These are phyloP conservation scores for Poeciliopsis prolifica DNA, from an alignment of 2,113 vertebrate species.

Conservation along the genomic window DNA sequence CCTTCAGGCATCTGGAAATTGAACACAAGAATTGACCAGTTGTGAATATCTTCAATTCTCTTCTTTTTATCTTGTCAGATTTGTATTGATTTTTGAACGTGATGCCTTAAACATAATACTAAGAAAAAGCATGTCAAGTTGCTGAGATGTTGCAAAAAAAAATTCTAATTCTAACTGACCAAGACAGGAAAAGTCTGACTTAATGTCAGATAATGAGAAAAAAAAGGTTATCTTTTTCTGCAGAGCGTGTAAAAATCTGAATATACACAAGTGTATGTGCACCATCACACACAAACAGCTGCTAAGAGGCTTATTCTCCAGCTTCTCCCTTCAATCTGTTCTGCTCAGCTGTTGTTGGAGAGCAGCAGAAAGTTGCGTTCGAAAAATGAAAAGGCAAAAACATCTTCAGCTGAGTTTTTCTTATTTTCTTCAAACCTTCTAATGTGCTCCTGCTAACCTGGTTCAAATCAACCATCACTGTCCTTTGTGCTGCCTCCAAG, in stretches of 20 bases:
- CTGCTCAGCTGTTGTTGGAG: constrained; percentile 40
- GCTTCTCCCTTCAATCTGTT: constrained; percentile 58
- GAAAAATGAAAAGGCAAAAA: constrained; percentile 18
- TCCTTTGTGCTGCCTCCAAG: constrained; percentile 26
- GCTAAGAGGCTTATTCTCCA: constrained; percentile 61
- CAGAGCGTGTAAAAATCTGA: constrained; percentile 44
- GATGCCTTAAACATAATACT: too few species aligned
- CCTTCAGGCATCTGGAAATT: too few species aligned
- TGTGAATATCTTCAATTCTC: too few species aligned
- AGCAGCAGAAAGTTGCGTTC: constrained; percentile 5
- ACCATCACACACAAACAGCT: constrained; percentile 45
- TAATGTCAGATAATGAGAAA: background rate
- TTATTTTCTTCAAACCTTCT: constrained; percentile 8
- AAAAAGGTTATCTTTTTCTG: background rate
- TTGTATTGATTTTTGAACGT: too few species aligned
- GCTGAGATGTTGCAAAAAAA: too few species aligned
- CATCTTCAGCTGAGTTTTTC: background rate
- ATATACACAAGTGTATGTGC: constrained; percentile 28
- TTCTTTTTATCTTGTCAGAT: too few species aligned
- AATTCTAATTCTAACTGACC: background rate
- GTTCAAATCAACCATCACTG: constrained; percentile 10
- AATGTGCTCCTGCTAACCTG: constrained; percentile 2
- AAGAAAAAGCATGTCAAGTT: too few species aligned
- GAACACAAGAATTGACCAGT: too few species aligned
- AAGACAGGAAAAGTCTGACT: background rate